Conservation (phyloP, 1,140 invertebrate species). For the Drosophila tristis region DNA sequence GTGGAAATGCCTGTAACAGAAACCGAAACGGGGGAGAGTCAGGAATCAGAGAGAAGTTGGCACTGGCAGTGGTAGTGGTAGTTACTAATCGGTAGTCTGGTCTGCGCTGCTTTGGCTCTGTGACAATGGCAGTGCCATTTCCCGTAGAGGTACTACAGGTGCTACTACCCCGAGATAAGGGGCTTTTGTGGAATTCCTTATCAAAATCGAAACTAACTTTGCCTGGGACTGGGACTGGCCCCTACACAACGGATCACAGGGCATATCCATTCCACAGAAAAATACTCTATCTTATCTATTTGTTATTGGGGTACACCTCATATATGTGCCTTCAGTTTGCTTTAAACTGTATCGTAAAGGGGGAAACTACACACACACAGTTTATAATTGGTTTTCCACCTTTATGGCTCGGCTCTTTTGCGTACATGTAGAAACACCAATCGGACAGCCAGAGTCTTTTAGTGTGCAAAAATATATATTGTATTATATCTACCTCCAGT, state of each 20-base stretch:
- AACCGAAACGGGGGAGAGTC: not conserved
- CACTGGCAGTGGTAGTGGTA: slow-evolving; percentile 19
- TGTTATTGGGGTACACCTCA: not conserved
- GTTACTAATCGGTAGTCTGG: slow-evolving; percentile 32
- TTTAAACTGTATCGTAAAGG: not conserved
- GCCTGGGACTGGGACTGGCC: slow-evolving; percentile 5
- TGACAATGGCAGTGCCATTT: slow-evolving; percentile 34
- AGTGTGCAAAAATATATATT: not conserved
- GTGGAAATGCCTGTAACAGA: slow-evolving; percentile 87
- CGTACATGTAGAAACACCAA: too few species aligned
- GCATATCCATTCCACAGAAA: slow-evolving; percentile 28
- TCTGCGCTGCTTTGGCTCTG: slow-evolving; percentile 20
- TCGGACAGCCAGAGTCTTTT: too few species aligned
- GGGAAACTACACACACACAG: not conserved
- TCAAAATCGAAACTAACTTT: slow-evolving; percentile 68
- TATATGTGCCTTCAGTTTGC: not conserved
- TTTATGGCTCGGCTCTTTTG: too few species aligned
- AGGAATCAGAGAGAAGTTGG: too few species aligned
- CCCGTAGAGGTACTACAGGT: slow-evolving; percentile 4
- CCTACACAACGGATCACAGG: slow-evolving; percentile 24
- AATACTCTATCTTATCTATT: not conserved
- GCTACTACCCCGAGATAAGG: slow-evolving; percentile 49
- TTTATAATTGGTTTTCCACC: slow-evolving; percentile 36
- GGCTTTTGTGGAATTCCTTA: slow-evolving; percentile 73
- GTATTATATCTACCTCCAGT: slow-evolving; percentile 84